These are phyloP conservation scores for Chloroclystis v-ata DNA, from an alignment of 2,888 invertebrate species.

Conservation along the genomic window DNA sequence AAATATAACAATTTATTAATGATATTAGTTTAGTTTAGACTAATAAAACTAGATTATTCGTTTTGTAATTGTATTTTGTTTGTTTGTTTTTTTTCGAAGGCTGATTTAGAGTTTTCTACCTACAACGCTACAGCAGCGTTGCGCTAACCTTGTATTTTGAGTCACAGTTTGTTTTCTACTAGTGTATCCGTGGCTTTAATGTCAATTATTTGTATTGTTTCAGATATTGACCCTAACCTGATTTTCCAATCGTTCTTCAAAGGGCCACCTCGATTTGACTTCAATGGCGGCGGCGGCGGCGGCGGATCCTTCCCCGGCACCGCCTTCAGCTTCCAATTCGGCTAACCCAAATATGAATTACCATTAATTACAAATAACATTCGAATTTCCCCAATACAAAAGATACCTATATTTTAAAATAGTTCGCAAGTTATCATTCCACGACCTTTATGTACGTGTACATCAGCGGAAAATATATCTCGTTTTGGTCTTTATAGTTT, in stretches of 20 bases:
- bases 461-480: conserved; percentile 10
- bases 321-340: conserved; percentile 84
- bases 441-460: conserved; percentile 11
- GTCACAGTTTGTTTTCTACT: too few species aligned
- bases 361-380: conserved; percentile 10
- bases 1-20: too few species aligned
- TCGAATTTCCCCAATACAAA: conserved; percentile 8
- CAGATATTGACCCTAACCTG: conserved; percentile 89
- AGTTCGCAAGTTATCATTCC: conserved; percentile 26
- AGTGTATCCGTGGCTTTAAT: too few species aligned
- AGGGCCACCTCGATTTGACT: conserved; percentile 74
- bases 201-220: conserved; percentile 40
- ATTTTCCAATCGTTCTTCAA: conserved; percentile 92
- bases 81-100: too few species aligned
- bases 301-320: conserved; percentile 78
- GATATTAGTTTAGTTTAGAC: too few species aligned
- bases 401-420: conserved; percentile 11
- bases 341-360: conserved; percentile 66
- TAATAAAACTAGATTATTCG: too few species aligned
- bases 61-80: too few species aligned
- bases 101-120: too few species aligned
- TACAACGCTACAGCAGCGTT: too few species aligned
- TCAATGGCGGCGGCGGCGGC: conserved; percentile 62
- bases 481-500: conserved; percentile 10
- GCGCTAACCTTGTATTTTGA: too few species aligned